Base-by-base conservation (phyloP, 2,888 invertebrate genomes). In the Megamerina dolium region DNA sequence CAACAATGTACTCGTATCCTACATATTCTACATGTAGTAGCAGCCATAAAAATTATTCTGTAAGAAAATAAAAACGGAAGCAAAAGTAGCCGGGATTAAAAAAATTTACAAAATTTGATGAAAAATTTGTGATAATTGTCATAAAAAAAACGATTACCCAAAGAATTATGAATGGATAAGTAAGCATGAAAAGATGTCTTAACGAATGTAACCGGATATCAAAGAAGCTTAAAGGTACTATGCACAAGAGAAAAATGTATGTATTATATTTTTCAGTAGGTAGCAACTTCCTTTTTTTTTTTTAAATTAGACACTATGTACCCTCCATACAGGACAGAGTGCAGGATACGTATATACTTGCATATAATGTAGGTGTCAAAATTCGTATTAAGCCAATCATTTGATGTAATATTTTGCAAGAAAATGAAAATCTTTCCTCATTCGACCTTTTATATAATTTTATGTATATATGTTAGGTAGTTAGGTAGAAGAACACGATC, bases 331-430 rank as follows among this genome's bases (percentile, higher is more conserved):
- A n/a, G n/a, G n/a, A n/a, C n/a, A n/a, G n/a, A n/a, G n/a, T n/a
- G n/a, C n/a, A n/a, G n/a, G n/a, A n/a, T n/a, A n/a, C 14, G 35
- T 43, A 13, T 21, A 10, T n/a, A 19, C 13, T n/a, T 10, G 31
- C 12, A 38, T 40, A 38, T 37, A 38, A 9, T 35, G 39, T 49
- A 65, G 64, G 64, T 65, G 64, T 66, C 67, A 65, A 66, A 66
- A 65, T 65, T 59, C 59, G 48, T 34, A 49, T 57, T 65, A 60
- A 65, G 66, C 64, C 64, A 66, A 64, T 65, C n/a, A n/a, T n/a
- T n/a, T n/a, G 67, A 60, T 49, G 46, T 58, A 63, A 65, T 63
- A 59, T 51, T 54, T 46, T 45, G 52, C 34, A 40, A n/a, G n/a
- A n/a, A n/a, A n/a, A n/a, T n/a, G n/a, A n/a, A n/a, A n/a, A n/a